Percentiles rank a stretch among this genome's conserved stretches.
Conservation (phyloP, 2,888 invertebrate genomes). For the Tuberolachnus salignus region DNA sequence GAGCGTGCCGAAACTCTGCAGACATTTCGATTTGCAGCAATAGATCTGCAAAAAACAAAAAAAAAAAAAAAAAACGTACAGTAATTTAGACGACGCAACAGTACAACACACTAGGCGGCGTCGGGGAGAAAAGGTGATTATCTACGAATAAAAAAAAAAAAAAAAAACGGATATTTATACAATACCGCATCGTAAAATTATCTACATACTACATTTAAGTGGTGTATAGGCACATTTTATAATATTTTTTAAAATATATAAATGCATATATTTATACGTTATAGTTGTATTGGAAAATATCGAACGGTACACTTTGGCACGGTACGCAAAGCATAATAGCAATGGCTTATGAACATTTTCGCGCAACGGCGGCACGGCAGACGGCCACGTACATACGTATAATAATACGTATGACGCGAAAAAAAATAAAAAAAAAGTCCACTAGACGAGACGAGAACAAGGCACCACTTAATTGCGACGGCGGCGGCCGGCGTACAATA, state of each 20-base stretch:
- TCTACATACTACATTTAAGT: too few relatives aligned
- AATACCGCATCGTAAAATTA: too few relatives aligned
- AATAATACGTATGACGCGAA: too few relatives aligned
- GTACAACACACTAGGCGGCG: too few relatives aligned
- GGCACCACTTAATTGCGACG: background rate
- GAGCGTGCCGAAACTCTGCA: constrained; percentile 63
- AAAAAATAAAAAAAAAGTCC: background rate
- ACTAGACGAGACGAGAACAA: background rate
- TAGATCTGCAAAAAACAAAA: constrained; percentile 57
- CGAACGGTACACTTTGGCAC: constrained; percentile 9
- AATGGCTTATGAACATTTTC: constrained; percentile 11
- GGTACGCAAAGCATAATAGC: background rate
- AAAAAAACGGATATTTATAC: too few relatives aligned
- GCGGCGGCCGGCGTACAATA: too few relatives aligned
- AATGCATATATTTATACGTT: background rate
- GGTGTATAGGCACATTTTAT: too few relatives aligned
- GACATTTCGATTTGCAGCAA: constrained; percentile 60
- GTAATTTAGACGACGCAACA: background rate
- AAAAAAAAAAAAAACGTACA: background rate
- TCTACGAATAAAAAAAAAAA: too few relatives aligned
- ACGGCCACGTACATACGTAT: too few relatives aligned
- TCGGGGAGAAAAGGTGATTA: too few relatives aligned
- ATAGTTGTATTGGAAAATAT: constrained; percentile 29
- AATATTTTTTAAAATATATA: constrained; percentile 1
- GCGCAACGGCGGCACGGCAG: too few relatives aligned